These are phyloP conservation scores for Oscheius sp. DNA, from an alignment of 2,888 invertebrate genomes.

Conservation along the genomic window DNA sequence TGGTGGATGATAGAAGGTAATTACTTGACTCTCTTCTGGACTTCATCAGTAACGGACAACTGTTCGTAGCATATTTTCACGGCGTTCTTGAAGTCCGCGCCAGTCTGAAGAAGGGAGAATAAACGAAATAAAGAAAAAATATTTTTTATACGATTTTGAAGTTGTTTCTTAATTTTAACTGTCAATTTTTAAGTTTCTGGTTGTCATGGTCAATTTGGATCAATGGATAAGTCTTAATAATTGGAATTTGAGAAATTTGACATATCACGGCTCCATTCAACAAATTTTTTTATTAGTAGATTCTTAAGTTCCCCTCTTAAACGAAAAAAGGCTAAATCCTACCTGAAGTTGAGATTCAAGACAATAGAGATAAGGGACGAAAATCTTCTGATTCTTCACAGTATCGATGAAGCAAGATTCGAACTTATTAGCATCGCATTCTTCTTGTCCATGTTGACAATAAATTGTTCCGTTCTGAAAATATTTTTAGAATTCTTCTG, in stretches of 20 bases:
- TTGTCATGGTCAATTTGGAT: no score
- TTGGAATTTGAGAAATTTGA: no score
- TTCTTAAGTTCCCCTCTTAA: no score
- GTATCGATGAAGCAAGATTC: conserved; percentile 58
- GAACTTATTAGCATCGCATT: conserved; percentile 62
- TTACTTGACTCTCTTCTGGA: conserved; percentile 49
- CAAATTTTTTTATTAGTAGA: no score
- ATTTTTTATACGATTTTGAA: no score
- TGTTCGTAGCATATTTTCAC: conserved; percentile 51
- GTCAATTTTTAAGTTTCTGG: no score
- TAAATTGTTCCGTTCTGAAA: conserved; percentile 55
- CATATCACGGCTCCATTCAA: no score
- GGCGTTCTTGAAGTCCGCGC: conserved; percentile 46
- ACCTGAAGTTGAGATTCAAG: conserved; percentile 47
- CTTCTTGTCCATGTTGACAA: conserved; percentile 66
- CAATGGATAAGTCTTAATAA: no score
- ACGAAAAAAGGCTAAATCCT: background rate
- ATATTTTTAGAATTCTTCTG: background rate
- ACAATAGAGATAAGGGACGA: conserved; percentile 55
- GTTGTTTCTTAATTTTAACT: no score
- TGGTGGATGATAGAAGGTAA: background rate
- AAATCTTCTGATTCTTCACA: conserved; percentile 46
- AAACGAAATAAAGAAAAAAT: no score
- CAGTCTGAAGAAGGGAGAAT: no score
- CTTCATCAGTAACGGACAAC: conserved; percentile 43